A percentile compares a stretch with the other conserved stretches of the same genome.
Conservation (phyloP, 2,888 invertebrate genomes). For the Platycheirus albimanus region DNA sequence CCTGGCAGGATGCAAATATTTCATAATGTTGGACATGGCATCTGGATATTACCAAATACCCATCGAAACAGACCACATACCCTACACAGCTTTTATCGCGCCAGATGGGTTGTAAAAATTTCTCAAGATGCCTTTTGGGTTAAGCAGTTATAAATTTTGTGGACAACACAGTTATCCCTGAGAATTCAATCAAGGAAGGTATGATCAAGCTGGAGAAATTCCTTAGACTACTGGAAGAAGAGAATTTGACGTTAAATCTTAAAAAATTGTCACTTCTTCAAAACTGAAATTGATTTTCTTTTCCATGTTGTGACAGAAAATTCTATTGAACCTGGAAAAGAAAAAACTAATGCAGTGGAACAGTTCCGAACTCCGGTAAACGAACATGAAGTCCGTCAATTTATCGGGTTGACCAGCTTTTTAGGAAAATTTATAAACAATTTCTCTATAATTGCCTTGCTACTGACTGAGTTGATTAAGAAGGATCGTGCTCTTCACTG, state of each 20-base stretch:
- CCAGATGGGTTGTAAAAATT: neutral
- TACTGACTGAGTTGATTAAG: neutral
- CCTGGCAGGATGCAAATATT: no score
- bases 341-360: no score
- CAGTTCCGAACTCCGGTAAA: conserved; percentile 71
- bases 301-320: conserved; percentile 66
- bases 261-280: conserved; percentile 48
- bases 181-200: conserved; percentile 25
- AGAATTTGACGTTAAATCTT: conserved; percentile 43
- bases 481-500: neutral
- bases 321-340: conserved; percentile 73
- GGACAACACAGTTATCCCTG: conserved; percentile 46
- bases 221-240: conserved; percentile 19
- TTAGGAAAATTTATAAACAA: neutral
- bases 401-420: neutral
- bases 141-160: conserved; percentile 43
- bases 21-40: no score
- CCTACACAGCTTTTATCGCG: conserved; percentile 3
- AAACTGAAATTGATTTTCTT: conserved; percentile 39
- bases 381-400: no score
- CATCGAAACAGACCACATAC: no score
- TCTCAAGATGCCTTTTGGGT: conserved; percentile 42
- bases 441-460: neutral
- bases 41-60: no score
- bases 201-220: conserved; percentile 27